Evolutionary conservation across 2,797 vertebrate species (phyloP).

Genomic region (Oreochromis grahami): DNA sequence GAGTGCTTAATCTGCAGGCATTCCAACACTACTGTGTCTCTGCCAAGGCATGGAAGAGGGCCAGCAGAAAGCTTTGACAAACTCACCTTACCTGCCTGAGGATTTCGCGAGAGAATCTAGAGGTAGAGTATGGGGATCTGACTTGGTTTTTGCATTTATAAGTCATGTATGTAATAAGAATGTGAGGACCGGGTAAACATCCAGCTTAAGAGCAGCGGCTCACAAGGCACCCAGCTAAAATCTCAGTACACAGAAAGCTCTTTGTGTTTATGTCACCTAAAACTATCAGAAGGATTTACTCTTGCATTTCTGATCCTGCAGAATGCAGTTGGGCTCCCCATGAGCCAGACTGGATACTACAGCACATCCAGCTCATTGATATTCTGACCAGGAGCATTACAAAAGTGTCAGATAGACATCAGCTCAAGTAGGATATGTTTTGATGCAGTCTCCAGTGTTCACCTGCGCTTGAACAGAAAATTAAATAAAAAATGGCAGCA

Average conservation of each 20-base stretch:
- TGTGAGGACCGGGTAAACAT: slow-evolving; percentile 7
- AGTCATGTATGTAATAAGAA: not conserved
- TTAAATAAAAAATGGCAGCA: not conserved
- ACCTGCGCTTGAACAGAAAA: slow-evolving; percentile 33
- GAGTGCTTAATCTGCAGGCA: slow-evolving; percentile 46
- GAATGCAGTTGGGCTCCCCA: slow-evolving; percentile 18
- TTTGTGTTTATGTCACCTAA: slow-evolving; percentile 20
- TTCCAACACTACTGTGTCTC: slow-evolving; percentile 26
- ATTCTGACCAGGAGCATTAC: slow-evolving; percentile 41
- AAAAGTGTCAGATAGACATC: slow-evolving; percentile 49
- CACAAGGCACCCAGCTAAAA: slow-evolving; percentile 29
- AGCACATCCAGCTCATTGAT: slow-evolving; percentile 32
- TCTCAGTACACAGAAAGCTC: slow-evolving; percentile 18
- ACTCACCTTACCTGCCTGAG: slow-evolving; percentile 15
- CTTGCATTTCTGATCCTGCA: slow-evolving; percentile 50
- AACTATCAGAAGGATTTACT: slow-evolving; percentile 49
- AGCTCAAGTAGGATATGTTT: slow-evolving; percentile 22
- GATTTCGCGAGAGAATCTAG: not conserved
- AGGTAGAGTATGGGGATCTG: not conserved
- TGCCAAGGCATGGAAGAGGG: slow-evolving; percentile 31
- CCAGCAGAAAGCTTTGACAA: slow-evolving; percentile 26
- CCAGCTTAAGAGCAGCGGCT: slow-evolving; percentile 24
- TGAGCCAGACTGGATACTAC: slow-evolving; percentile 11
- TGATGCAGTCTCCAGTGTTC: slow-evolving; percentile 32
- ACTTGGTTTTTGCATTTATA: not conserved